A percentile compares a stretch with the other conserved stretches of the same genome.
Conservation (phyloP, 2,113 vertebrate genomes). For the Sorex fumeus region DNA sequence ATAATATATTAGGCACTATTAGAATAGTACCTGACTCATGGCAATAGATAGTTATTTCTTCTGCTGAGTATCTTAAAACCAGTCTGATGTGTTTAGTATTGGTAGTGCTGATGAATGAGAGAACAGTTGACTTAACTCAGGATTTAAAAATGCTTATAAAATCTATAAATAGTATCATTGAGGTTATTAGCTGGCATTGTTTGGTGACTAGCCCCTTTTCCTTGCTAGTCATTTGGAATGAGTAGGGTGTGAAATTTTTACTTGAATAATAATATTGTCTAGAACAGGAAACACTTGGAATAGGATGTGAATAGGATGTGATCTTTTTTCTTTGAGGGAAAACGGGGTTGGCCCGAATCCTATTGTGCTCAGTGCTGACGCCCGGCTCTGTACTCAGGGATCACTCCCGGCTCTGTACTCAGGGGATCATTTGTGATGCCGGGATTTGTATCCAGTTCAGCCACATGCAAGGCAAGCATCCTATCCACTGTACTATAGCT, state of each 20-base stretch:
- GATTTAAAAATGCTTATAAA: slow-evolving; percentile 43
- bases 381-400: no score
- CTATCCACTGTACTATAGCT: no score
- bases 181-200: slow-evolving; percentile 1
- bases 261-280: slow-evolving; percentile 22
- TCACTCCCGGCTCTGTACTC: no score
- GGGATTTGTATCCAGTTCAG: no score
- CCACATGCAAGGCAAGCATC: no score
- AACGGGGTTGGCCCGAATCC: no score
- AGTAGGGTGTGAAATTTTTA: slow-evolving; percentile 40
- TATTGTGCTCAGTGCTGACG: no score
- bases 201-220: background rate
- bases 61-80: slow-evolving; percentile 9
- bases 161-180: background rate
- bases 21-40: slow-evolving; percentile 11
- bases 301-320: slow-evolving; percentile 44
- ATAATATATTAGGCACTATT: slow-evolving; percentile 1
- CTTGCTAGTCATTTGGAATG: slow-evolving; percentile 40
- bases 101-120: slow-evolving; percentile 31
- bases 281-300: slow-evolving; percentile 58
- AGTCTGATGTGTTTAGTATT: background rate
- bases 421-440: no score
- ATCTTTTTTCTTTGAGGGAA: background rate
- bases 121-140: slow-evolving; percentile 7
- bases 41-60: background rate